A percentile compares a stretch with the other conserved stretches of the same genome.
These are phyloP conservation scores for Anolis carolinensis DNA, from an alignment of 2,113 vertebrate genomes.

Conservation along the genomic window DNA sequence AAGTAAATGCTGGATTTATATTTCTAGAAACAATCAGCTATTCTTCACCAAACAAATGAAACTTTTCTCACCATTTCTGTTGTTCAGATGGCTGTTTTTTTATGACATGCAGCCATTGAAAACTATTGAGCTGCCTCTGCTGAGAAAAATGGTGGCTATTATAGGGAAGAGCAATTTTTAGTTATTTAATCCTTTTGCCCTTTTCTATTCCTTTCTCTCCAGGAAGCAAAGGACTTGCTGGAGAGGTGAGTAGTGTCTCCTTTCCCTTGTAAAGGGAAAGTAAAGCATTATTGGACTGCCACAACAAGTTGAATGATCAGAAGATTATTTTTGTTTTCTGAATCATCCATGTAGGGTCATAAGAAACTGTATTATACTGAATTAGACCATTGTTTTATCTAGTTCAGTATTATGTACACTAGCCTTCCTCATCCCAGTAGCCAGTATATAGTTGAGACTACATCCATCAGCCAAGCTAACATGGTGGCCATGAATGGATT, in stretches of 20 bases:
- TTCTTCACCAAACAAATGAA: too few relatives aligned
- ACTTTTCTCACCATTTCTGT: not conserved
- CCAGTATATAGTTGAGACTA: too few relatives aligned
- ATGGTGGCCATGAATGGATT: too few relatives aligned
- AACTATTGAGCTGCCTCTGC: not conserved
- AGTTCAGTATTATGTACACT: not conserved
- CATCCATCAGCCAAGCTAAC: too few relatives aligned
- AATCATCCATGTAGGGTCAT: not conserved
- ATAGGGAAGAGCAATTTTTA: too few relatives aligned
- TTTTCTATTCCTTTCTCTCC: not conserved
- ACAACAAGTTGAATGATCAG: not conserved
- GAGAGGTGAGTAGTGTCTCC: constrained; percentile 7
- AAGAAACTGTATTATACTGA: not conserved
- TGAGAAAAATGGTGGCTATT: too few relatives aligned
- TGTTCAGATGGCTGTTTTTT: not conserved
- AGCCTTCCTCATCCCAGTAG: too few relatives aligned
- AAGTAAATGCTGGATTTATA: too few relatives aligned
- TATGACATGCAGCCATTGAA: not conserved
- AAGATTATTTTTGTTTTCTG: too few relatives aligned
- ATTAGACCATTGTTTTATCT: not conserved
- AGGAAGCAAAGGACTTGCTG: constrained; percentile 27
- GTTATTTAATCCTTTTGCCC: not conserved
- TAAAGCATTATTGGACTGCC: too few relatives aligned
- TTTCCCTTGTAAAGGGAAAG: not conserved
- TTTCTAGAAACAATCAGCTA: too few relatives aligned